Evolutionary conservation across 2,113 vertebrate species (phyloP).

Genomic region (Zosterops lateralis): DNA sequence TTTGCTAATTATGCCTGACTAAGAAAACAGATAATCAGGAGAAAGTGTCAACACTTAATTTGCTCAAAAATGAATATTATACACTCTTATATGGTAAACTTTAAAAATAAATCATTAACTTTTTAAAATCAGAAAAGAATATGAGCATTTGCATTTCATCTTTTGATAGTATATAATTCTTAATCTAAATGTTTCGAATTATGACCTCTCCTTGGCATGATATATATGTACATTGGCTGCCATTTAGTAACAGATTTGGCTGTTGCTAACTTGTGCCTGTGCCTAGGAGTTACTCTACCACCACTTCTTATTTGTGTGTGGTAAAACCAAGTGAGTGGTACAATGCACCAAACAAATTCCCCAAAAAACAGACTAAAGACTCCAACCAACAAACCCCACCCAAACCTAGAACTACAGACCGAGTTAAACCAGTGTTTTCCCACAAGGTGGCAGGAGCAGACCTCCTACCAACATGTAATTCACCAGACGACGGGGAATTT

Average conservation of each 20-base stretch:
- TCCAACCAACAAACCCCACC: neutral
- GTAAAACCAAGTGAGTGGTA: neutral
- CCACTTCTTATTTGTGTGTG: neutral
- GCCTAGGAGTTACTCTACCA: neutral
- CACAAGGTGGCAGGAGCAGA: constrained; percentile 63
- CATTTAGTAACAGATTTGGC: neutral
- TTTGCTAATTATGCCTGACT: neutral
- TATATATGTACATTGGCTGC: neutral
- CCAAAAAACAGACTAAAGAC: rapidly evolving
- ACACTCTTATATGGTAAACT: neutral
- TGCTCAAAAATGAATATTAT: neutral
- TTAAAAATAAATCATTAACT: rapidly evolving
- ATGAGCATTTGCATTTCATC: neutral
- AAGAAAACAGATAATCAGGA: neutral
- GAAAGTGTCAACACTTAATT: neutral
- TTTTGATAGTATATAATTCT: neutral
- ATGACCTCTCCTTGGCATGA: neutral
- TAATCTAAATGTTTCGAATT: neutral
- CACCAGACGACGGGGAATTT: neutral
- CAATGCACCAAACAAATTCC: neutral
- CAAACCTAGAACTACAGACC: neutral
- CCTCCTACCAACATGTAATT: neutral
- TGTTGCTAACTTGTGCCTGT: neutral
- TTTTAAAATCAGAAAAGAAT: neutral
- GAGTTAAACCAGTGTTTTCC: neutral